Evolutionary conservation across 2,888 invertebrate species (phyloP).

Genomic region (Boloria euphrosyne): DNA sequence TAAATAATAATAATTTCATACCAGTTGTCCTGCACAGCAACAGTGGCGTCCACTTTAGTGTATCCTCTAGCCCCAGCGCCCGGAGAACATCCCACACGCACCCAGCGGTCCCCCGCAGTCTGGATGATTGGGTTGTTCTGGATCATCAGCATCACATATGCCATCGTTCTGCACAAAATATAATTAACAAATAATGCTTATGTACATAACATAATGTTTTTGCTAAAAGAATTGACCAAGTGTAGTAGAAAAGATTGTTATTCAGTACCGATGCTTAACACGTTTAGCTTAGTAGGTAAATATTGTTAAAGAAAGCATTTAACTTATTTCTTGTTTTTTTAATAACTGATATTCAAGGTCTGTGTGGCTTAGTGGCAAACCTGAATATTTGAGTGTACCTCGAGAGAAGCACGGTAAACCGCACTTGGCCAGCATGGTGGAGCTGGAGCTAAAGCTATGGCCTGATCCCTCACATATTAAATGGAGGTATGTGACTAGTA

Average conservation of each 20-base stretch:
- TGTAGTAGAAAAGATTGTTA: too few relatives aligned
- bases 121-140: constrained; percentile 93
- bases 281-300: neutral
- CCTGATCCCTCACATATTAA: too few relatives aligned
- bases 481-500: too few relatives aligned
- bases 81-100: constrained; percentile 90
- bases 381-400: too few relatives aligned
- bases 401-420: too few relatives aligned
- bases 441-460: too few relatives aligned
- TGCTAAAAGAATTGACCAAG: too few relatives aligned
- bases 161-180: constrained; percentile 83
- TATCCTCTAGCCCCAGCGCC: constrained; percentile 53
- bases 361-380: too few relatives aligned
- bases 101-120: constrained; percentile 91
- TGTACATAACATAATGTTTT: too few relatives aligned
- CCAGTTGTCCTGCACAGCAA: constrained; percentile 76
- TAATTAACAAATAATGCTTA: neutral
- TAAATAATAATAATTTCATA: constrained; percentile 41
- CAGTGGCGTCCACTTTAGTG: constrained; percentile 69
- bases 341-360: neutral
- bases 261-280: too few relatives aligned
- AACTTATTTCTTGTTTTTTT: neutral
- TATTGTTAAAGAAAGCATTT: neutral
- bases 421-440: too few relatives aligned
- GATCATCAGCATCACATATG: constrained; percentile 89